phyloP scores from a whole-genome alignment of 2,113 vertebrate genomes.

The Hippocampus mohnikei region DNA sequence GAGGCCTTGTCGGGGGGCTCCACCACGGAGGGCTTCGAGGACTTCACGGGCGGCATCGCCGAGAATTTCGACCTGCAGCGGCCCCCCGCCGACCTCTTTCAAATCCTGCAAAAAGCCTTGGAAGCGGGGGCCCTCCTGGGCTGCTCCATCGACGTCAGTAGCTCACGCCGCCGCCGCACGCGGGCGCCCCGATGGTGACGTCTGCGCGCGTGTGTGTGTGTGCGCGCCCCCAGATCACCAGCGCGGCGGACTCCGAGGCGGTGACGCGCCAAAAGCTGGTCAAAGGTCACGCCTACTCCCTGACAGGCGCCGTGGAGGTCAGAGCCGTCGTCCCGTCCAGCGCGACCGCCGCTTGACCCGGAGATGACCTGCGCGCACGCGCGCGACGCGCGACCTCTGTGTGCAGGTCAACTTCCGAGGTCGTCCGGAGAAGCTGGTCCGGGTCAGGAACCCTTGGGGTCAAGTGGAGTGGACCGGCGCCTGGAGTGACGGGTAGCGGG shows the following conservation, averaged over 20 bases:
- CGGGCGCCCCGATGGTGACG: too few species aligned
- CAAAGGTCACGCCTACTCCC: slow-evolving; percentile 91
- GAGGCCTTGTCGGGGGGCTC: slow-evolving; percentile 87
- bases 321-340: neutral
- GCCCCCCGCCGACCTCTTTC: slow-evolving; percentile 82
- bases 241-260: slow-evolving; percentile 84
- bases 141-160: slow-evolving; percentile 90
- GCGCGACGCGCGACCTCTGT: slow-evolving; percentile 5
- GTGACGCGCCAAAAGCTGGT: slow-evolving; percentile 91
- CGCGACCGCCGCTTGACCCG: too few species aligned
- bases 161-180: too few species aligned
- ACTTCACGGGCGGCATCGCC: slow-evolving; percentile 91
- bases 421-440: slow-evolving; percentile 81
- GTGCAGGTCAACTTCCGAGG: slow-evolving; percentile 83
- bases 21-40: slow-evolving; percentile 92
- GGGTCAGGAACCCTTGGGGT: slow-evolving; percentile 93
- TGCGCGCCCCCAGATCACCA: slow-evolving; percentile 79
- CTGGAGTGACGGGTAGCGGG: slow-evolving; percentile 87
- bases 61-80: slow-evolving; percentile 83
- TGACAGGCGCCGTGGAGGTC: slow-evolving; percentile 88
- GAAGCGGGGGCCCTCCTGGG: slow-evolving; percentile 85
- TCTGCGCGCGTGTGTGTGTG: too few species aligned
- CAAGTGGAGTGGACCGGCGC: slow-evolving; percentile 94
- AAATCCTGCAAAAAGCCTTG: slow-evolving; percentile 86
- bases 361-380: neutral